Evolutionary conservation across 2,797 vertebrate species (phyloP), one percentile per base, ranked within the genome.

Genomic region (Semotilus atromaculatus): DNA sequence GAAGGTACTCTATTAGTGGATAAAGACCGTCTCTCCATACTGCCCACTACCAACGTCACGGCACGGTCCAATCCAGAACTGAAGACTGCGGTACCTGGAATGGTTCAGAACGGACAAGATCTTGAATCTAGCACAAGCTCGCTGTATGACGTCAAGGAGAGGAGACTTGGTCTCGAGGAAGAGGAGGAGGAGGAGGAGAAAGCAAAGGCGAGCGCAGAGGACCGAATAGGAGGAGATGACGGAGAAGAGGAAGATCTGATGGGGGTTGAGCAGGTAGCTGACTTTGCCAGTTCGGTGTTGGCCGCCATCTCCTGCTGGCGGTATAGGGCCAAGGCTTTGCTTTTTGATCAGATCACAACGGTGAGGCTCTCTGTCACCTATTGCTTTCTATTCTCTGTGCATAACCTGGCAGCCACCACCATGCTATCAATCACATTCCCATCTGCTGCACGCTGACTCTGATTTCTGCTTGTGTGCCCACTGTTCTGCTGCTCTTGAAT

Each of bases 241-340:
- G 85, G 82, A 89, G 92, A 91, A 72, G 93, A 95, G 84, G 92
- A 89, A 85, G 93, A 94, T 92, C 93, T 97, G 93, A 95, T 96
- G 92, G 96, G 94, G 94, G 95, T 94, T 45, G 96, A 97, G 93
- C 97, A 99, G 97, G 97, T 98, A 99, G 96, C 96, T 18, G 92
- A 95, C 92, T 95, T 94, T 91, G 93, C 94, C 92, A 95, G 95
- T 92, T 97, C 96, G 90, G 95, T 97, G 93, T 94, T 97, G 95
- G 97, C 96, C 82, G 96, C 96, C 93, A 97, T 97, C 95, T 96
- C 97, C 94, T 97, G 96, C 96, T 98, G 96, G 97, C 96, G 96
- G 93, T 97, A 96, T 97, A 96, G 94, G 91, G 96, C 96, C 95
- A 96, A 94, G 93, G 95, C 96, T 97, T 97, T 97, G 95, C 96